Evolutionary conservation across 2,888 invertebrate genomes (phyloP), one percentile per base, ranked within the genome.

Genomic region (Saturnia pavonia): DNA sequence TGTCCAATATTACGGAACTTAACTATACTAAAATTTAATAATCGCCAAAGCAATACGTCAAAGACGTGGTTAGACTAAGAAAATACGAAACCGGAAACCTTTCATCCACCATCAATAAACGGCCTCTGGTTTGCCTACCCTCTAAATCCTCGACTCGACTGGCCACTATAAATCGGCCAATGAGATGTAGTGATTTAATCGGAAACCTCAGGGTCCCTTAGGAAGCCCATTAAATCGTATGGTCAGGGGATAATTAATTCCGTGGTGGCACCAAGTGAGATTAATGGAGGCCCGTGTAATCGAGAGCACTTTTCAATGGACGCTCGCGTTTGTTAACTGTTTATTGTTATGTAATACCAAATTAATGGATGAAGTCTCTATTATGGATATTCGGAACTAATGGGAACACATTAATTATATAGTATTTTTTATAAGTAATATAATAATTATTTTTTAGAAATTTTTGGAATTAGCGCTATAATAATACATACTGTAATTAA

Each of bases 241-340:
- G 93, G 93, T 93, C 93, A 92, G 86, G 85, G 92, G 92, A 92
- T 94, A 94, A 94, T 94, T 93, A 94, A 94, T 94, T 94, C 92
- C 82, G 90, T 84, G 91, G 92, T 88, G 87, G 86, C 88, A 83
- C 83, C 92, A 88, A 91, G 89, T 89, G 91, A 93, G 93, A 94
- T 93, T 92, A 92, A 94, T 94, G 88, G 85, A 82, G 85, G 89
- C 82, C 78, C 77, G 77, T 77, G 85, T 79, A 86, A 88, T 87
- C 86, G 85, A 88, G 85, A 85, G 89, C 86, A 88, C 87, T 91
- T 91, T 91, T 89, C 91, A 87, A 91, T 90, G 88, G 81, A 67
- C 78, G 68, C 63, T 72, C 66, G 75, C 72, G 72, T 72, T 76
- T 78, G 83, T 76, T 80, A 87, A 83, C 78, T 83, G 88, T 84